Evolutionary conservation across 2,888 invertebrate species (phyloP), one percentile per base, ranked within the genome.

Genomic region (Leptinotarsa peninsularis): DNA sequence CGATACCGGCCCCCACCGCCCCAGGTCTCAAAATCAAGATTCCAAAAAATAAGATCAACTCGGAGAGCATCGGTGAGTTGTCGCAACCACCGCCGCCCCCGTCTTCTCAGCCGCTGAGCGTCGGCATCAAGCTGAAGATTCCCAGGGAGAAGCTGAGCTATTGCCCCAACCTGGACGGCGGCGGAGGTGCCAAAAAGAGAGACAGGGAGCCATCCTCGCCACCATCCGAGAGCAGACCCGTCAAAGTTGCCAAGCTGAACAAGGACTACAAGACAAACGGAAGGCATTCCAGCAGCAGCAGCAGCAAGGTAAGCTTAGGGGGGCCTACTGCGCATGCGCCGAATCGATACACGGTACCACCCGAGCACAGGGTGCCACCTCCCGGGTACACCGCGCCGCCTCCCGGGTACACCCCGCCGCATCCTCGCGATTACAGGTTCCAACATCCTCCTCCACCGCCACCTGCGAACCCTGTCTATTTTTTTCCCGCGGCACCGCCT

Each of bases 1-100:
- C 43, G 43, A 43, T 43, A 43, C 43, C 78, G 13, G 82, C 82
- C 18, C 73, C 75, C 17, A 66, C 75, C 13, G 67, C 49, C 0
- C 84, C 88, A 1, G 93, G 93, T 0, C 85, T 96, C 67, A 95
- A 95, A 87, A 94, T 96, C 68, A 96, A 95, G 87, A 96, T 96
- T 71, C 93, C 94, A 0, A 95, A 94, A 85, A 94, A 95, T 79
- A 89, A 93, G 70, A 87, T 95, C 60, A 92, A 93, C 81, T 90
- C 90, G 68, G 91, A 88, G 79, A 70, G 86, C 75, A 84, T 87
- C 73, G 80, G 89, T 87, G 79, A 91, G 69, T 68, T 80, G 52
- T 73, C 79, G 13, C 75, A 79, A 67, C 68, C 43, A 43, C 77
- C 79, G 50, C 77, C 79, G 54, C 67, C 4, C 50, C 76, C 27